Evolutionary conservation across 2,797 vertebrate genomes (phyloP), one percentile per base, ranked within the genome.

Genomic region (Urocyon cinereoargenteus): DNA sequence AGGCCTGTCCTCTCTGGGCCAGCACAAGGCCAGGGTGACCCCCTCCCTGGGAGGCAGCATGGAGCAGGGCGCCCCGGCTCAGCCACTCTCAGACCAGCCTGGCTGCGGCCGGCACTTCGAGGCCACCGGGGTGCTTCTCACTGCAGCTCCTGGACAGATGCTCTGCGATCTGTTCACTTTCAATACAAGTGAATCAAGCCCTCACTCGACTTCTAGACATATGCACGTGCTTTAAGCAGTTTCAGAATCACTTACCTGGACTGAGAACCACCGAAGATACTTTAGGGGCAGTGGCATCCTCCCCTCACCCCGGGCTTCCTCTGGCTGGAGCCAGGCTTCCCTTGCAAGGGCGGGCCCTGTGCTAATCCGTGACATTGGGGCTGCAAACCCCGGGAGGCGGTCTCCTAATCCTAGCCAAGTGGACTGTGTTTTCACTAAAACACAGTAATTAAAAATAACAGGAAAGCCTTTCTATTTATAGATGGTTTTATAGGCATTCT

Each of bases 341-440:
- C 18, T 18, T 0, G 0, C 66, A 34, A 62, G 66, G 55, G 55
- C 0, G 0, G 66, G 34, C 4, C 8, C n/a, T 5, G 9, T 16
- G 49, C 77, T 59, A 4, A 16, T 3, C 64, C 0, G 18, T 0
- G 40, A 57, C 26, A 0, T 11, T 0, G 0, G 10, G 64, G 36
- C 15, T 22, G 40, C 0, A 0, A 18, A 26, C 36, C 6, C 45
- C 3, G 5, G 0, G 0, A 53, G 11, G n/a, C 34, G 2, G 14
- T 51, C 18, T 19, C 34, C 8, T 49, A 45, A 1, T 59, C 22
- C 86, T n/a, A n/a, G 57, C 36, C 36, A 45, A 28, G 5, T n/a
- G 13, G 31, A 68, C 36, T 26, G 2, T 61, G 11, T 73, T 62
- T 85, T 66, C 62, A 36, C 84, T 75, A 55, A 78, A 81, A 49